Base-by-base conservation (phyloP, 2,888 invertebrate genomes). In the Megaustenia siamemsis region DNA sequence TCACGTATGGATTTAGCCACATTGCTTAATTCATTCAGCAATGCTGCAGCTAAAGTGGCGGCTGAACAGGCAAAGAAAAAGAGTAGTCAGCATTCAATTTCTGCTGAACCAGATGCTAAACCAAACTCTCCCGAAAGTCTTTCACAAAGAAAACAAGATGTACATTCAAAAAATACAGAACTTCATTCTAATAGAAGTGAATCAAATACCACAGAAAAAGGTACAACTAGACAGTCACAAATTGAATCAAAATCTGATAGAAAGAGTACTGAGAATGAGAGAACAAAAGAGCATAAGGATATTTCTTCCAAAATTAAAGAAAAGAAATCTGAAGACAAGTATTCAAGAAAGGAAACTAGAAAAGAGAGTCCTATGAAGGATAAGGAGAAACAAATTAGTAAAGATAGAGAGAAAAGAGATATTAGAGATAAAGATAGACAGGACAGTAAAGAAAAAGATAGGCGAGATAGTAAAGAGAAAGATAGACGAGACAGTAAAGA, bases 21-120 rank as follows among this genome's bases (percentile, higher is more conserved):
- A 18, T 68, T 87, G 56, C 66, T 86, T 15, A 77, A 81, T 15
- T 87, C 86, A 35, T 84, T 82, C 60, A 86, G 66, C 6, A 75
- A 38, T 82, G 87, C 69, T 2, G 86, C 84, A 1, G 60, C 80
- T 32, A 84, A 84, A 63, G 84, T 84, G 32, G 84, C 81, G 28
- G 84, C 73, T 56, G 81, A 71, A 21, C 43, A 79, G 10, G 49
- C 63, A 3, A 79, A 73, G 73, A 83, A 83, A 40, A 78, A 53
- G 35, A 28, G 21, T 40, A 38, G 4, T 5, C 6, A 21, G 24
- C 0, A 12, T 63, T 40, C 68, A 45, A 21, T 24, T 2, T 43
- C 32, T 2, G 3, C 38, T 38, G 21, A 8, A 10, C 77, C 32
- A 43, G 24, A 15, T 53, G 49, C 49, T 32, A 53, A 45, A 15